Evolutionary conservation across 2,113 vertebrate species (phyloP).

Genomic region (Hypanus sabinus): DNA sequence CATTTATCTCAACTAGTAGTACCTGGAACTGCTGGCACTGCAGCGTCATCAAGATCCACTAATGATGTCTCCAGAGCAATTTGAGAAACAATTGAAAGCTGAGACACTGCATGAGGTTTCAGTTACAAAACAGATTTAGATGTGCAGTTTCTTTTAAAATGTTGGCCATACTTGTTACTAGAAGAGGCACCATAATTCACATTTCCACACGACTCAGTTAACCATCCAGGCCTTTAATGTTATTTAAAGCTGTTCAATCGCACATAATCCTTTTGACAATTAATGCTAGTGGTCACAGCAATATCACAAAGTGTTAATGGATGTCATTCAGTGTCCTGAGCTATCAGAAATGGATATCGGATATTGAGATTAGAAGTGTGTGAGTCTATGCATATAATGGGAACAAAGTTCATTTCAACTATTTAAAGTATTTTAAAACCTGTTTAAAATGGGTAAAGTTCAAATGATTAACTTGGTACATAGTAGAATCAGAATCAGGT

Average conservation of each 20-base stretch:
- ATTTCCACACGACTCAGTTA: slow-evolving; percentile 18
- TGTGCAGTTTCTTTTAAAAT: not conserved
- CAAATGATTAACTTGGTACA: slow-evolving; percentile 1
- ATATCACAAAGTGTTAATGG: slow-evolving; percentile 15
- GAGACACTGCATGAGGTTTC: not conserved
- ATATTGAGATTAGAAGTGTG: slow-evolving; percentile 7
- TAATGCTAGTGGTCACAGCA: slow-evolving; percentile 1
- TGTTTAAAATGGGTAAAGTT: not conserved
- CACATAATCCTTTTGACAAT: slow-evolving; percentile 20
- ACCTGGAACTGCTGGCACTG: not conserved
- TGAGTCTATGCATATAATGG: not conserved
- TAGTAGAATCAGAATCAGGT: no score
- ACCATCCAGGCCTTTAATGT: slow-evolving; percentile 14
- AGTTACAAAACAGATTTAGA: slow-evolving; percentile 3
- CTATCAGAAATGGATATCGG: not conserved
- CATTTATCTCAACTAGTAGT: slow-evolving; percentile 22
- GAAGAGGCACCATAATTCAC: not conserved
- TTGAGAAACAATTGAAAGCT: not conserved
- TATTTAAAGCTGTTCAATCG: slow-evolving; percentile 14
- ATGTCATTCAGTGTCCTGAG: not conserved
- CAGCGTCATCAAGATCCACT: not conserved
- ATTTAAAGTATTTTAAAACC: not conserved
- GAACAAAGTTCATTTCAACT: not conserved
- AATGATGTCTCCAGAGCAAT: slow-evolving; percentile 25
- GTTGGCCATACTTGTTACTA: not conserved